Conservation (phyloP, 1,140 invertebrate species). For the Whitmania pigra region DNA sequence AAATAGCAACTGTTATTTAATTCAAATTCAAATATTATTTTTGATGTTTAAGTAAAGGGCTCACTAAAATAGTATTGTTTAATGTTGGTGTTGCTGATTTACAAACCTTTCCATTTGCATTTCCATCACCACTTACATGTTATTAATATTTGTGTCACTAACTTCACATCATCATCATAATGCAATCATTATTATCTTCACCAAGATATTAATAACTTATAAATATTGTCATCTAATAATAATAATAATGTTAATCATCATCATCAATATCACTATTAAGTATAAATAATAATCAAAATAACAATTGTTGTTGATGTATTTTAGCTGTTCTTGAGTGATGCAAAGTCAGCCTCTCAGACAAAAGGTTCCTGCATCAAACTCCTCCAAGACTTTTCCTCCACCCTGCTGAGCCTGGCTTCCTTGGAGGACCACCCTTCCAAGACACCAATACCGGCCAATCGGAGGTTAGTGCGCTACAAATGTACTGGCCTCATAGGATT, state of each 20-base stretch:
- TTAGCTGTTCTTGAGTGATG: conserved; percentile 41
- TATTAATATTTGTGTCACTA: no score
- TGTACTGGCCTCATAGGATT: no score
- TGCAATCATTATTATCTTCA: background rate
- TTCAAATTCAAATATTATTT: no score
- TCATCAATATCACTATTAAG: background rate
- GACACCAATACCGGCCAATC: no score
- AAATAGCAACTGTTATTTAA: no score
- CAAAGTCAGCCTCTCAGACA: conserved; percentile 40
- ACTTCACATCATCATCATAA: background rate
- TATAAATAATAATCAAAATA: no score
- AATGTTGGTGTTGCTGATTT: background rate
- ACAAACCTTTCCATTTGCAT: background rate
- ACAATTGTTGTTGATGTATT: background rate
- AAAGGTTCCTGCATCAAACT: conserved; percentile 34
- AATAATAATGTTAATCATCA: background rate
- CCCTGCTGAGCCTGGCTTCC: conserved; percentile 44
- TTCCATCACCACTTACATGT: no score
- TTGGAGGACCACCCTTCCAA: conserved; percentile 4
- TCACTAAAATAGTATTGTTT: background rate
- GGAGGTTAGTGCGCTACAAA: no score
- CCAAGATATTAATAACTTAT: conserved; percentile 1
- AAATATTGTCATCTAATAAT: background rate
- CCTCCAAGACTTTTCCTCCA: conserved; percentile 35
- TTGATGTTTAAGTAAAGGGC: background rate